Evolutionary conservation across 2,888 invertebrate species (phyloP).

Genomic region (Holacanthella duospinosa): DNA sequence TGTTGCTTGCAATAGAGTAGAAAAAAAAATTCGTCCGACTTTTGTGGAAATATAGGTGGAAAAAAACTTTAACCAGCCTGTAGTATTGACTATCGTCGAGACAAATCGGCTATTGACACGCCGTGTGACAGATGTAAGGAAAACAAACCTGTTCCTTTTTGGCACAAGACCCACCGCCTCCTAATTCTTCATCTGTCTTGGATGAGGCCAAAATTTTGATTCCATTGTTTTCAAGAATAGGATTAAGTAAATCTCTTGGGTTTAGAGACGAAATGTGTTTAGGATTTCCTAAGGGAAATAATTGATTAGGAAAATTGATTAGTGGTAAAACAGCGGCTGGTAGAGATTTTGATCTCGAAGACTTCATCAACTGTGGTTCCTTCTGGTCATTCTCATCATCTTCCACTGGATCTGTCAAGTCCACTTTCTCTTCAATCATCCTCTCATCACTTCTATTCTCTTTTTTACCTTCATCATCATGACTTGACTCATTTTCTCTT

Average conservation of each 20-base stretch:
- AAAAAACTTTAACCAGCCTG: no score
- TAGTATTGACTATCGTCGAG: no score
- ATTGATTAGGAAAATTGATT: background rate
- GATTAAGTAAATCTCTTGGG: background rate
- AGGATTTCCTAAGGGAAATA: background rate
- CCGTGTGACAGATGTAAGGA: background rate
- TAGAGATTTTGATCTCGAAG: background rate
- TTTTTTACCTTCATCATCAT: background rate
- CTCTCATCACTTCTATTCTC: background rate
- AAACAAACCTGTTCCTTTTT: conserved; percentile 1
- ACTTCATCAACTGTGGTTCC: background rate
- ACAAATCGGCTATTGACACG: background rate
- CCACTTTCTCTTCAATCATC: background rate
- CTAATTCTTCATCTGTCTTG: background rate
- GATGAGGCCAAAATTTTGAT: background rate
- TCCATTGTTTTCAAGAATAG: background rate
- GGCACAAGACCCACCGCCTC: background rate
- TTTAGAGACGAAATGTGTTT: background rate
- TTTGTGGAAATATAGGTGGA: no score
- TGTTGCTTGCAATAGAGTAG: no score
- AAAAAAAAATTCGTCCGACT: no score
- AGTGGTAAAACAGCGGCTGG: background rate
- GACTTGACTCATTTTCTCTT: background rate
- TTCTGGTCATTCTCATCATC: background rate
- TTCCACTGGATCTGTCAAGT: background rate